These are phyloP conservation scores for Triplophysa siluroides DNA, from an alignment of 2,113 vertebrate species.

Conservation along the genomic window DNA sequence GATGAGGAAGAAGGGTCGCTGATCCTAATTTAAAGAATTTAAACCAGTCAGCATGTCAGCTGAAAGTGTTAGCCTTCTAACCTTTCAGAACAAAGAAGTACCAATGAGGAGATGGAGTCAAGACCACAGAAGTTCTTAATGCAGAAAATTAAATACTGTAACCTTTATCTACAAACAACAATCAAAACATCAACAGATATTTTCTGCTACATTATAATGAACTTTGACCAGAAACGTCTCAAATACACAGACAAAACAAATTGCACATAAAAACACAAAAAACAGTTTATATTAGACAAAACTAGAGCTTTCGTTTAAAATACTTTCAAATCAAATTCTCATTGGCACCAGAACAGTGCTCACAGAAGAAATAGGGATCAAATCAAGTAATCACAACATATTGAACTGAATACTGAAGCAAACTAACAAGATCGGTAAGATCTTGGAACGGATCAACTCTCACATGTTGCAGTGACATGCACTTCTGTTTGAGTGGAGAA, in stretches of 20 bases:
- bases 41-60: neutral
- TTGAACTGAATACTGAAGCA: neutral
- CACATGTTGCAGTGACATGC: neutral
- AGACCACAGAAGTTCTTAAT: neutral
- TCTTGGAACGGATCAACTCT: neutral
- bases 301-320: slow-evolving; percentile 7
- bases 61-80: slow-evolving; percentile 14
- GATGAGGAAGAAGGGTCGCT: neutral
- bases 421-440: neutral
- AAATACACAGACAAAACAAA: neutral
- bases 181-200: neutral
- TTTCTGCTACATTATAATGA: neutral
- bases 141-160: slow-evolving; percentile 14
- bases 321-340: neutral
- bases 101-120: neutral
- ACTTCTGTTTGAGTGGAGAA: neutral
- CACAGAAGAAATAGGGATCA: neutral
- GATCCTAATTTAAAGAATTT: slow-evolving; percentile 20
- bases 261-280: neutral
- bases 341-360: neutral
- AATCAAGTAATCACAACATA: slow-evolving; percentile 1
- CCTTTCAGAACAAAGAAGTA: neutral
- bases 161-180: slow-evolving; percentile 9
- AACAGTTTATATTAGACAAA: neutral
- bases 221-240: neutral